A percentile compares a stretch with the other conserved stretches of the same genome.
Evolutionary conservation across 2,888 invertebrate genomes (phyloP).

Genomic region (Andrena hattorfiana): DNA sequence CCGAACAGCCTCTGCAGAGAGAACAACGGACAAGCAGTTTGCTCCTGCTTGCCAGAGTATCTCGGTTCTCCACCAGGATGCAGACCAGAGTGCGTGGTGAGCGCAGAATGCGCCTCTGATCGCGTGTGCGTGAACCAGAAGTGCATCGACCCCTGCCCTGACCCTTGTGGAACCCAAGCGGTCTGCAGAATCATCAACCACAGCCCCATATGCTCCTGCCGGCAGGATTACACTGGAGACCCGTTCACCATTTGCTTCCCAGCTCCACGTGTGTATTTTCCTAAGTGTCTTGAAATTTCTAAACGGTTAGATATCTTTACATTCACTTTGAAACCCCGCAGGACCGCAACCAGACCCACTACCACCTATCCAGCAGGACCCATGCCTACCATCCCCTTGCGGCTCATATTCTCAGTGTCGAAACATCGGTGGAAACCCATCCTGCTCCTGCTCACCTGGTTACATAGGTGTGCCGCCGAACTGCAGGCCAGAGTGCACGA

Average conservation of each 20-base stretch:
- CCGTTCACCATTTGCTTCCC: conserved; percentile 90
- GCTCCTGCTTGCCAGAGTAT: conserved; percentile 91
- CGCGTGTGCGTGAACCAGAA: conserved; percentile 92
- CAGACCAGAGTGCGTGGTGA: conserved; percentile 93
- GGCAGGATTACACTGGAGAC: conserved; percentile 90
- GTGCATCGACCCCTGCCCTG: conserved; percentile 92
- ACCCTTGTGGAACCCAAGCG: conserved; percentile 92
- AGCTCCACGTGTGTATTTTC: conserved; percentile 46
- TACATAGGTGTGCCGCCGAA: conserved; percentile 87
- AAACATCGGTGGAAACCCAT: conserved; percentile 85
- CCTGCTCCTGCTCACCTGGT: conserved; percentile 86
- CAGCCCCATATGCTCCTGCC: conserved; percentile 94
- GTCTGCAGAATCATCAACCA: conserved; percentile 93
- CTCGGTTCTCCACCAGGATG: conserved; percentile 90
- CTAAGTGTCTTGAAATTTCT: neutral
- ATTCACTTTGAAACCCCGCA: conserved; percentile 1
- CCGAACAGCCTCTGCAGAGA: conserved; percentile 90
- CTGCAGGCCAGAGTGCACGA: conserved; percentile 90
- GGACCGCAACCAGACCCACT: conserved; percentile 34
- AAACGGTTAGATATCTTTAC: neutral
- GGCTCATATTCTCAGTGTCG: conserved; percentile 87
- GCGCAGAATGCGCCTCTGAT: conserved; percentile 91
- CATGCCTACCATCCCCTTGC: conserved; percentile 88
- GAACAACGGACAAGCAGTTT: conserved; percentile 88
- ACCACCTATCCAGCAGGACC: conserved; percentile 81